Evolutionary conservation across 2,888 invertebrate species (phyloP).

Genomic region (Lasius fuliginosus): DNA sequence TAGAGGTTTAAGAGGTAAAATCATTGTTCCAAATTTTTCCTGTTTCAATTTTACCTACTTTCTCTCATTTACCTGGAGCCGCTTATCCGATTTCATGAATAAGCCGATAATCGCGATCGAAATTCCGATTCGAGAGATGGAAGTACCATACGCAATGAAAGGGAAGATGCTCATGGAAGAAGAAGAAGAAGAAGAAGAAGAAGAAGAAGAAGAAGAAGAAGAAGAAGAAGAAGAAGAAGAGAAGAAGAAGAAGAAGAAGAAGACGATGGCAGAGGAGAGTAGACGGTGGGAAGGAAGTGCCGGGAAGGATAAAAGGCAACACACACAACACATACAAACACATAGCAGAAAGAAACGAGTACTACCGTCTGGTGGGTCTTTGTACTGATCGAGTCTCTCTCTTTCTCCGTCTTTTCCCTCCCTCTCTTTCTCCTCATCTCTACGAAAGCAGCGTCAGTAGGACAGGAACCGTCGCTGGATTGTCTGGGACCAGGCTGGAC

Average conservation of each 20-base stretch:
- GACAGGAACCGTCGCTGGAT: conserved; percentile 67
- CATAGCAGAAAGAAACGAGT: conserved; percentile 73
- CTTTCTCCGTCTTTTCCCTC: background rate
- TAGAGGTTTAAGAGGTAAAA: background rate
- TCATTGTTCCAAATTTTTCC: background rate
- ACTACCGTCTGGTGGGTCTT: conserved; percentile 79
- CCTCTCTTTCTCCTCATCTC: conserved; percentile 22
- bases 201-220: conserved; percentile 43
- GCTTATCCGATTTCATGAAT: conserved; percentile 25
- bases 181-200: conserved; percentile 8
- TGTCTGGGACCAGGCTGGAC: conserved; percentile 66
- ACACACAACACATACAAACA: background rate
- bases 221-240: conserved; percentile 27
- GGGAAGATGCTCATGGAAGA: conserved; percentile 29
- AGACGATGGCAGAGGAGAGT: conserved; percentile 59
- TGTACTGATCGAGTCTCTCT: conserved; percentile 68
- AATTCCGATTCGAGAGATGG: conserved; percentile 40
- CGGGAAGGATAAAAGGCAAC: conserved; percentile 76
- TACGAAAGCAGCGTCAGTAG: conserved; percentile 61
- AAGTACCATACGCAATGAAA: conserved; percentile 44
- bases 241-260: conserved; percentile 27
- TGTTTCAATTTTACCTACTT: background rate
- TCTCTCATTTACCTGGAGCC: background rate
- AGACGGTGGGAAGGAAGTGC: conserved; percentile 76
- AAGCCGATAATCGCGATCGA: conserved; percentile 41